Base-by-base conservation (phyloP, 2,888 invertebrate genomes). In the Coleophora deauratella region DNA sequence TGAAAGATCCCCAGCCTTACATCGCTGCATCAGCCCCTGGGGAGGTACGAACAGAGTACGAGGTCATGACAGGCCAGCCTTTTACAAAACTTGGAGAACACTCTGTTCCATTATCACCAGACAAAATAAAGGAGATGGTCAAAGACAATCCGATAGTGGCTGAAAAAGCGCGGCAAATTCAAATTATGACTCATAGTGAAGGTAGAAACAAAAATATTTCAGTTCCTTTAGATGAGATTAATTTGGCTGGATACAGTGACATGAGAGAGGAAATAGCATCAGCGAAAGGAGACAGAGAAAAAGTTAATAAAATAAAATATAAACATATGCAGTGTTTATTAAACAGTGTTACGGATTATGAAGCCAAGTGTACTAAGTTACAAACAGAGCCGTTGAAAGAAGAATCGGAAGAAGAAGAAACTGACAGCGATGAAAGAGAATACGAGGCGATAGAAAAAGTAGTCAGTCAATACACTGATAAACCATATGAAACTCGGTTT, bases 41-140 rank as follows among this genome's bases (percentile, higher is more conserved):
- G 1, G 63, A 67, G 46, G 51, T 75, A 1, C 75, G 71, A 51
- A 67, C 80, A 0, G 84, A 84, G 45, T 76, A 75, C 46, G 84
- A 84, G 50, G 77, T 85, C 4, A 80, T 85, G 84, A 67, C 75
- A 32, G 84, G 84, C 1, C 85, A 85, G 47, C 85, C 85, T 2
- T 85, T 85, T 47, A 79, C 79, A 6, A 50, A 68, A 39, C 50
- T 82, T 33, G 71, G 67, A 34, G 75, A 78, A 37, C 55, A 62
- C n/a, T 66, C 55, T 21, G 72, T 59, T 40, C 82, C 80, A 8
- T 50, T 80, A 10, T 59, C 67, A 1, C 36, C 38, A 0, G 68
- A 77, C 37, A 74, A 82, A 62, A 65, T 79, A 43, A 77, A 66
- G 44, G 57, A 67, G 38, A 57, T 71, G 51, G 36, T 84, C 2